Percentiles rank a stretch among this genome's conserved stretches.
These are phyloP conservation scores for Gymnogyps californianus DNA, from an alignment of 2,113 vertebrate species.

Conservation along the genomic window DNA sequence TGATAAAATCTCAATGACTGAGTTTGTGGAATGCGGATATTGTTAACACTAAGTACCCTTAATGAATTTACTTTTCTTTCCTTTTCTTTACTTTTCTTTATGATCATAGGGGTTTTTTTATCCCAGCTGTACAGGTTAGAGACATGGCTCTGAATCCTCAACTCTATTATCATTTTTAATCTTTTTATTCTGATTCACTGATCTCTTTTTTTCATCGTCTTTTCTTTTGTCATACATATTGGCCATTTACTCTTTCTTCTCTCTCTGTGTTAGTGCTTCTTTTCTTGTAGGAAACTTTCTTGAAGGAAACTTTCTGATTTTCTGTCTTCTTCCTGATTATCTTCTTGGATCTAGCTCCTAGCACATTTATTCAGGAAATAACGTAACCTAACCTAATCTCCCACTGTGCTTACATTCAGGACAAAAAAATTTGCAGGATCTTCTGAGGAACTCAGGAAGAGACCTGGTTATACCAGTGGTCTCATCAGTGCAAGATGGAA, in stretches of 20 bases:
- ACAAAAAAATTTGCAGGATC: background rate
- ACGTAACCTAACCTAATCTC: background rate
- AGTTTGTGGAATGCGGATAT: background rate
- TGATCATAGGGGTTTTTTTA: background rate
- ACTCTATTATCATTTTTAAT: background rate
- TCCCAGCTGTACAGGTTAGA: background rate
- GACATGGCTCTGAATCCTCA: background rate
- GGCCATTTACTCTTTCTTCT: background rate
- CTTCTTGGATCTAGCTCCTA: background rate
- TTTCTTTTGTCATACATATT: background rate
- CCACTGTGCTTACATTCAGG: background rate
- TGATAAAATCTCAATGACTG: background rate
- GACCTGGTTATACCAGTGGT: background rate
- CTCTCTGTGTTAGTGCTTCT: background rate
- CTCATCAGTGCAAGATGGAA: background rate
- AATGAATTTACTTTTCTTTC: background rate
- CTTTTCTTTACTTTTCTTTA: background rate
- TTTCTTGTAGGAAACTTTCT: background rate
- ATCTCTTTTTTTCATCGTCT: background rate
- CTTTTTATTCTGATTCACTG: background rate
- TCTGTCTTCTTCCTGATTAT: background rate
- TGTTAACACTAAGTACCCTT: background rate
- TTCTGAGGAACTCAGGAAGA: background rate
- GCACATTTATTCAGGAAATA: background rate
- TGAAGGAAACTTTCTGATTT: background rate